Base-by-base conservation (phyloP, 2,797 vertebrate species). In the Takifugu ocellatus region DNA sequence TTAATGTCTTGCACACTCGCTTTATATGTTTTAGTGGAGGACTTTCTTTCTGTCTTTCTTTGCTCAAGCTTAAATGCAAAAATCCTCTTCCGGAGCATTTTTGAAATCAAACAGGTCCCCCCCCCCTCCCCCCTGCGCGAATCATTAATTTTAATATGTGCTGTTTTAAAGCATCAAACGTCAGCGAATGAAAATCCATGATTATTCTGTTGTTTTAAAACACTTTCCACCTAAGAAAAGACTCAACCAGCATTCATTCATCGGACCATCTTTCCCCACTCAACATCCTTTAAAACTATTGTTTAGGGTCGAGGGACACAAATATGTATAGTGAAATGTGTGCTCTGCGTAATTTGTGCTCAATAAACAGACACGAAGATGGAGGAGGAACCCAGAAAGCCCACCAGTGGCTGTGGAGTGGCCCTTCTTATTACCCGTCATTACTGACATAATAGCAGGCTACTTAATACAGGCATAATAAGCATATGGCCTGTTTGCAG, bases 351-450 rank as follows among this genome's bases (percentile, higher is more conserved):
- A 26, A 12, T 21, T 4, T 27, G 5, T 47, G 25, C 5, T 14
- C 27, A 51, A 52, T 56, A 66, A 6, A 21, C n/a, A 3, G 4
- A 33, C 17, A 56, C 72, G 62, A 79, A 72, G 71, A 77, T 74
- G 49, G 2, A 75, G 49, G 39, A 68, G 59, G 61, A 63, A 70
- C n/a, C 27, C 21, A 25, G 25, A 59, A 65, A 59, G 31, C 63
- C 26, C 51, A 36, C 42, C 21, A 52, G 36, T 5, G 51, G 1
- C 44, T 60, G 25, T 57, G 0, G 8, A 82, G 72, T 71, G 57
- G 52, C 14, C 43, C 68, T 55, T 75, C 56, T 42, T 49, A 36
- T 60, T 53, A 39, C 24, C 16, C 25, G 46, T 14, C 27, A 67
- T 75, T 59, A 29, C 68, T 62, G 24, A 75, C 63, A 69, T 48